Conservation (phyloP, 2,113 vertebrate genomes). For the Orycteropus afer region DNA sequence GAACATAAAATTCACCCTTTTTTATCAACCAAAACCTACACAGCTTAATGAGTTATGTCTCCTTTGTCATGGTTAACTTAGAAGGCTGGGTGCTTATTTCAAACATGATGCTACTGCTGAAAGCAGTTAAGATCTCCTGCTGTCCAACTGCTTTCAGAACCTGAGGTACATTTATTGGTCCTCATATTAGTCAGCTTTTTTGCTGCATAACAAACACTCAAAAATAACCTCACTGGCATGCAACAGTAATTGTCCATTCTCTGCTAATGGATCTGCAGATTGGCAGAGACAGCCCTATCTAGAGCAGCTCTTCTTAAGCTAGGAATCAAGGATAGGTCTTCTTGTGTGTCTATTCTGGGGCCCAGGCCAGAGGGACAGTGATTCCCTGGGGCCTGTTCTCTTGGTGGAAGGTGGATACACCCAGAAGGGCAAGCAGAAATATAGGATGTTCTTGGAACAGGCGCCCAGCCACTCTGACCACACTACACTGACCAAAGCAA, state of each 20-base stretch:
- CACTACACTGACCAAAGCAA: background rate
- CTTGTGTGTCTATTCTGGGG: background rate
- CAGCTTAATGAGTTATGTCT: background rate
- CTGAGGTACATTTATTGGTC: background rate
- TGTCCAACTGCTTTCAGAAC: background rate
- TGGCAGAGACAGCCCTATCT: background rate
- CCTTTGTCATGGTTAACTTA: background rate
- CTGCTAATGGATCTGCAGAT: background rate
- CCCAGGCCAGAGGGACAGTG: background rate
- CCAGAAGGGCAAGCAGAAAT: slow-evolving; percentile 13
- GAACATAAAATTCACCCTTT: background rate
- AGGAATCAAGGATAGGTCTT: background rate
- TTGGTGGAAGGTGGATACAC: background rate
- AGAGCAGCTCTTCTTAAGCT: background rate
- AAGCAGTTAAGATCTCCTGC: background rate
- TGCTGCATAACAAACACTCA: background rate
- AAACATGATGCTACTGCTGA: background rate
- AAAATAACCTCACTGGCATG: background rate
- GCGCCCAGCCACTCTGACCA: background rate
- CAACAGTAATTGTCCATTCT: background rate
- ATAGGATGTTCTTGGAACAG: background rate
- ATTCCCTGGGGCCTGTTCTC: background rate
- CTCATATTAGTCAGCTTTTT: background rate
- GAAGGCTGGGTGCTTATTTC: background rate
- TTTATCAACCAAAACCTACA: background rate